Conservation (phyloP, 2,888 invertebrate genomes). For the Oscheius sp. region DNA sequence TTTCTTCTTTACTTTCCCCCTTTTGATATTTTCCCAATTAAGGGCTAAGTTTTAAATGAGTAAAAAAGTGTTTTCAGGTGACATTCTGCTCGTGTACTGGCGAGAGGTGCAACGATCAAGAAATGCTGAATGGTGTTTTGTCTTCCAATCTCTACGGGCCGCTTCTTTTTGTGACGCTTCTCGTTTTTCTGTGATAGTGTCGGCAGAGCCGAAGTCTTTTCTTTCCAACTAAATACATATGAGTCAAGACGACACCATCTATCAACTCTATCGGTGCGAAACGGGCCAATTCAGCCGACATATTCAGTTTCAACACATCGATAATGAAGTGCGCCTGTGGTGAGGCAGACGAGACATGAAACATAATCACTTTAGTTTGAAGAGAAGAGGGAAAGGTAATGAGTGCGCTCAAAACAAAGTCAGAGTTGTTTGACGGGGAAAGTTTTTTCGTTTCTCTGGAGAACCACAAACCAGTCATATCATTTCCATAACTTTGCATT, state of each 20-base stretch:
- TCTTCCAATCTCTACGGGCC: conserved; percentile 29
- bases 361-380: not conserved
- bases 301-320: conserved; percentile 17
- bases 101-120: conserved; percentile 57
- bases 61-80: conserved; percentile 45
- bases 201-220: not conserved
- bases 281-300: not conserved
- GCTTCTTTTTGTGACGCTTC: not conserved
- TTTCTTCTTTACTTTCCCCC: not conserved
- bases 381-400: conserved; percentile 6
- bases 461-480: too few relatives aligned
- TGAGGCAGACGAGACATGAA: not conserved
- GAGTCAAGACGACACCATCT: not conserved
- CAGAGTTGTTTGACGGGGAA: too few relatives aligned
- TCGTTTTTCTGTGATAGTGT: conserved; percentile 7
- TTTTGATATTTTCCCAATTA: not conserved
- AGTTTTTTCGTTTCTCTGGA: too few relatives aligned
- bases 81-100: conserved; percentile 62
- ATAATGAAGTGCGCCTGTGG: conserved; percentile 20
- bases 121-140: conserved; percentile 56
- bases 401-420: not conserved
- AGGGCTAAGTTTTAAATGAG: not conserved
- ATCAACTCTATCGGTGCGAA: not conserved
- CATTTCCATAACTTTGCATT: too few relatives aligned
- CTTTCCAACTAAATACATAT: not conserved